phyloP scores from a whole-genome alignment of 2,888 invertebrate species.

The Papilio demoleus region DNA sequence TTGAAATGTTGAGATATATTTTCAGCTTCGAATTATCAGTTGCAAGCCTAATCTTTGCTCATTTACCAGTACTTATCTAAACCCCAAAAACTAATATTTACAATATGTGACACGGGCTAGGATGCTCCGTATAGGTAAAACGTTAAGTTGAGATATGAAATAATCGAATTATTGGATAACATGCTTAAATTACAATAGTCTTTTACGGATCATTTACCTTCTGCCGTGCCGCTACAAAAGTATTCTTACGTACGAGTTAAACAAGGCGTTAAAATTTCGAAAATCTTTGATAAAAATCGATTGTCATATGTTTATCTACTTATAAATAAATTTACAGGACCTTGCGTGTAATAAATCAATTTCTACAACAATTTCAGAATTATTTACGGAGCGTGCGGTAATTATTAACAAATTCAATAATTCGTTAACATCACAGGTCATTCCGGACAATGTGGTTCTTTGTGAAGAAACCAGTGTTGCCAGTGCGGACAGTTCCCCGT shows the following conservation, averaged over 20 bases:
- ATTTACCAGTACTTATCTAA: too few relatives aligned
- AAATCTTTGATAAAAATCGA: too few relatives aligned
- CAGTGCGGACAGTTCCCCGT: constrained; percentile 52
- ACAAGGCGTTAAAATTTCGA: background rate
- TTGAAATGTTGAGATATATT: background rate
- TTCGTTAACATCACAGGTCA: constrained; percentile 74
- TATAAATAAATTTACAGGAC: background rate
- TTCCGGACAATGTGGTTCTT: constrained; percentile 67
- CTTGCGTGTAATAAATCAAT: constrained; percentile 44
- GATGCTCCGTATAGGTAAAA: too few relatives aligned
- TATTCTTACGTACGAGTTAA: too few relatives aligned
- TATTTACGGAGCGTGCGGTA: constrained; percentile 62
- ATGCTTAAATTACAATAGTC: too few relatives aligned
- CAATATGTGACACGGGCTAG: too few relatives aligned
- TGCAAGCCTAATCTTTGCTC: background rate
- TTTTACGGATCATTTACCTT: too few relatives aligned
- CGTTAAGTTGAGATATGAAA: too few relatives aligned
- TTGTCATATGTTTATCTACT: background rate
- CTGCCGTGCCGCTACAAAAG: too few relatives aligned
- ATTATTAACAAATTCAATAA: constrained; percentile 78
- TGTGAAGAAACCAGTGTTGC: constrained; percentile 61
- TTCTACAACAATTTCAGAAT: constrained; percentile 43
- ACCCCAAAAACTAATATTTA: too few relatives aligned
- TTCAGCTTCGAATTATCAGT: background rate
- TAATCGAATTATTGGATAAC: too few relatives aligned